phyloP scores from a whole-genome alignment of 2,113 vertebrate species.

The Tinamus guttatus region DNA sequence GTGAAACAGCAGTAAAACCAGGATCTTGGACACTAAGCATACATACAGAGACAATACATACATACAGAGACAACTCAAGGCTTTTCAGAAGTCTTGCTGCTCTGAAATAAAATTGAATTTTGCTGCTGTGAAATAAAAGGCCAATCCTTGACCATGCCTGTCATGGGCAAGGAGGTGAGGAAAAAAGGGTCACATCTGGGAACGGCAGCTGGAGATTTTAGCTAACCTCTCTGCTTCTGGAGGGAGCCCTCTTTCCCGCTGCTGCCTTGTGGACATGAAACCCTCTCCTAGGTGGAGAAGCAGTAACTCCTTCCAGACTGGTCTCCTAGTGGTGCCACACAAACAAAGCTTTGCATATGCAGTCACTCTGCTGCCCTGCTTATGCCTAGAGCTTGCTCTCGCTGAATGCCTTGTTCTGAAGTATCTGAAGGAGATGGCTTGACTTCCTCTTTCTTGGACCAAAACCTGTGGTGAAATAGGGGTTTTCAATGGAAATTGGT shows the following conservation, averaged over 20 bases:
- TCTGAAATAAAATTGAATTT: background rate
- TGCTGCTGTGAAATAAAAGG: background rate
- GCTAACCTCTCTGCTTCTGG: background rate
- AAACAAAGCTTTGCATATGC: background rate
- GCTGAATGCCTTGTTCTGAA: background rate
- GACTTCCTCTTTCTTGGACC: background rate
- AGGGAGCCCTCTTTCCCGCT: background rate
- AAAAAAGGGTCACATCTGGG: background rate
- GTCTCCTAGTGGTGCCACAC: background rate
- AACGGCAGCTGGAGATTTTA: background rate
- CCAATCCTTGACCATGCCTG: background rate
- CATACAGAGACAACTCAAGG: background rate
- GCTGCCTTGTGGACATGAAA: background rate
- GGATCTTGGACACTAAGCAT: background rate
- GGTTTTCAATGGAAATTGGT: fast-evolving
- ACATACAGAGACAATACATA: too few species aligned
- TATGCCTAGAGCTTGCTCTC: background rate
- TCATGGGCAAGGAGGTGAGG: background rate
- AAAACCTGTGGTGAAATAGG: background rate
- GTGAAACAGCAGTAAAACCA: background rate
- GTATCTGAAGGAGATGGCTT: background rate
- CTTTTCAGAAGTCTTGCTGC: background rate
- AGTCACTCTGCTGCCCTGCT: background rate
- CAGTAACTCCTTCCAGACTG: background rate
- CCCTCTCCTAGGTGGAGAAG: background rate